Evolutionary conservation across 2,797 vertebrate species (phyloP).

Genomic region (Sebastes baramenuke): DNA sequence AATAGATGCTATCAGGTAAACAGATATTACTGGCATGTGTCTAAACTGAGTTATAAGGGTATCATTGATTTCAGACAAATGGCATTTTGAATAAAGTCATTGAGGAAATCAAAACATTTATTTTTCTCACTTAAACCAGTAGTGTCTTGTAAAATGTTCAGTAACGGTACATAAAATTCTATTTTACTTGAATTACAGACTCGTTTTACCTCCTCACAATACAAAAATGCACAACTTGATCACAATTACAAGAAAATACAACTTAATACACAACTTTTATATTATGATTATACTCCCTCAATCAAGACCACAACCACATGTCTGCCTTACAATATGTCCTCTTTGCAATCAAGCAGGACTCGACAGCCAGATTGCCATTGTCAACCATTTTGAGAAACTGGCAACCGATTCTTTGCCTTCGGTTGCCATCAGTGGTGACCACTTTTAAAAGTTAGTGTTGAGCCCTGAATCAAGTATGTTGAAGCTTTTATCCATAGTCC

Average conservation of each 20-base stretch:
- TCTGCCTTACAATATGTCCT: not conserved
- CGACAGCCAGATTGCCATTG: no score
- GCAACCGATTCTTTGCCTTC: no score
- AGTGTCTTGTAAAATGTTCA: not conserved
- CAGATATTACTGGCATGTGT: constrained; percentile 68
- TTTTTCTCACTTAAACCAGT: not conserved
- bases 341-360: not conserved
- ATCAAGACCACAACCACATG: not conserved
- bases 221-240: not conserved
- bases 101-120: constrained; percentile 16
- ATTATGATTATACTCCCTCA: not conserved
- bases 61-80: constrained; percentile 49
- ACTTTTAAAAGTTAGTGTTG: no score
- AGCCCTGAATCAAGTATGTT: not conserved
- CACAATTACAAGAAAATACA: not conserved
- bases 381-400: no score
- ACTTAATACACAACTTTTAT: not conserved
- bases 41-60: constrained; percentile 56
- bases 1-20: constrained; percentile 66
- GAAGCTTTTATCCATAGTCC: not conserved
- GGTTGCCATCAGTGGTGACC: no score
- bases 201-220: not conserved
- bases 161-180: not conserved
- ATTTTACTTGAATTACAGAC: not conserved
- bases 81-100: constrained; percentile 36